Percentiles rank a stretch among this genome's conserved stretches.
Conservation (phyloP, 1,140 invertebrate species). For the Branchinecta lynchi region DNA sequence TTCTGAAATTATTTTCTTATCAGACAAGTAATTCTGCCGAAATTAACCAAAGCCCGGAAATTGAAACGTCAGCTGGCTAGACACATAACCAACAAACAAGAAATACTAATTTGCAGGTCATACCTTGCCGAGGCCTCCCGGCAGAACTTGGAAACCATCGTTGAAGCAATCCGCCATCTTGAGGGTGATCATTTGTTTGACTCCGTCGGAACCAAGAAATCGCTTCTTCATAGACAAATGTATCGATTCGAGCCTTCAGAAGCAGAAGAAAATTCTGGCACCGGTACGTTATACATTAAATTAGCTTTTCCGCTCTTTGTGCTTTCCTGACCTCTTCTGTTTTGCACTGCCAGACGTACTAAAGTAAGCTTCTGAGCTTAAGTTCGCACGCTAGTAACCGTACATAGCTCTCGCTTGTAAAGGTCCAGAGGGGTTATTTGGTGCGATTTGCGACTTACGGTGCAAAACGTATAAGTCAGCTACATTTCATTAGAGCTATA, state of each 20-base stretch:
- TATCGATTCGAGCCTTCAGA: background rate
- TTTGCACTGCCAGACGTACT: background rate
- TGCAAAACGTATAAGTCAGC: too few species aligned
- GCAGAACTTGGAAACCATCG: slow-evolving; percentile 90
- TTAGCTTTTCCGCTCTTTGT: background rate
- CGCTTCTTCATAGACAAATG: background rate
- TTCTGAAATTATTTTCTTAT: too few species aligned
- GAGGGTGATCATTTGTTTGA: slow-evolving; percentile 83
- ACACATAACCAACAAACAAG: too few species aligned
- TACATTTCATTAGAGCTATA: too few species aligned
- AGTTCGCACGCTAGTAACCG: background rate
- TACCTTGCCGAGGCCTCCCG: slow-evolving; percentile 64
- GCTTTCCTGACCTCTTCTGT: background rate
- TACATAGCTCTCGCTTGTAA: background rate
- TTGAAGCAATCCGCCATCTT: slow-evolving; percentile 88
- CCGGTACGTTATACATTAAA: background rate
- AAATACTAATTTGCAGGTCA: slow-evolving; percentile 34
- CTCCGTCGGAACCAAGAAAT: background rate
- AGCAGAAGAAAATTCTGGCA: background rate
- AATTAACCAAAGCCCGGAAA: too few species aligned
- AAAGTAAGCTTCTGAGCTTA: background rate
- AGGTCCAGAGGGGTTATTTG: background rate
- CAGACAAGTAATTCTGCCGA: too few species aligned
- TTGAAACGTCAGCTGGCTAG: too few species aligned
- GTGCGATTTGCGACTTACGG: too few species aligned